Evolutionary conservation across 2,888 invertebrate genomes (phyloP), one percentile per base, ranked within the genome.

Genomic region (Pterostichus niger): DNA sequence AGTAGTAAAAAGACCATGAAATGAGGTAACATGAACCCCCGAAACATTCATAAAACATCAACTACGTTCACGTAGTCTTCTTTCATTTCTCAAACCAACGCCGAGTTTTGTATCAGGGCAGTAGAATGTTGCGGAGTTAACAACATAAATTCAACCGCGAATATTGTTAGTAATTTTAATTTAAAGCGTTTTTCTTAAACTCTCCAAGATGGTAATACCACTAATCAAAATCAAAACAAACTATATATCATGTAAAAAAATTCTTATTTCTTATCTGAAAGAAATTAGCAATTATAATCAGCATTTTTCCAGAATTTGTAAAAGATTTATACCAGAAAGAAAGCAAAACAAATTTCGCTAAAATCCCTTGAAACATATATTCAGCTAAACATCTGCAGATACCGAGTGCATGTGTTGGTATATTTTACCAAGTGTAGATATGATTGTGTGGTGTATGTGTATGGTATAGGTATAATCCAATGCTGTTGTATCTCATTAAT

Each of bases 401-500:
- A 64, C 15, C 15, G 33, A 33, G 0, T 35, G 13, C 13, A 64
- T 46, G 54, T 75, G 54, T 75, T 52, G 49, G 54, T 75, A 33
- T 75, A 75, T 75, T 52, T 75, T 52, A 49, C 49, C 33, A 4
- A 10, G 35, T 75, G 54, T 17, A 49, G 24, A 75, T 75, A 75
- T 75, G 54, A 75, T 49, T 35, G 64, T 64, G 64, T 64, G 64
- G 40, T 82, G 59, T 82, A 61, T 80, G 52, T 81, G 40, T 54
- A 15, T 71, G 71, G 44, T 44, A 40, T 49, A 76, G 64, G 64
- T 77, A 83, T 83, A 83, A 82, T 82, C 73, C 59, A 9, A 40
- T 78, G 73, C 71, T 84, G 79, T 84, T 83, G 84, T 84, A 85
- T 88, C 88, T 88, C 89, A 89, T 89, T 89, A 89, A 88, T 89